Base-by-base conservation (phyloP, 2,797 vertebrate species). In the Lates japonicus region DNA sequence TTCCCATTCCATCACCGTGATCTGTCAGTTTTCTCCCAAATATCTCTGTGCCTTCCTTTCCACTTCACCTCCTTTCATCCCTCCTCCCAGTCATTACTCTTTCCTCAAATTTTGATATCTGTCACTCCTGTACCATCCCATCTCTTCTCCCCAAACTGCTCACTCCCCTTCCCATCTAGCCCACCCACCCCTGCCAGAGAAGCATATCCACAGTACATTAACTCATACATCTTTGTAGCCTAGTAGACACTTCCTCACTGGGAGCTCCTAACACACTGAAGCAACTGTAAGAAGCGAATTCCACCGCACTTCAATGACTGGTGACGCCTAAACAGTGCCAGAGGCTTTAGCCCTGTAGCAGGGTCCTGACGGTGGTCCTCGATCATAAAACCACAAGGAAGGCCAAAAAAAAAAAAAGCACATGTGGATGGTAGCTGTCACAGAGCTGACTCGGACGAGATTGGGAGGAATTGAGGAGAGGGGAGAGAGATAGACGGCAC, bases 31-130 rank as follows among this genome's bases (percentile, higher is more conserved):
- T 80, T 72, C 59, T 64, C 78, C 70, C n/a, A n/a, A 82, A 87
- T 82, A 84, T 91, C 83, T 90, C 86, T 83, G 87, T 90, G 87
- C 90, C 86, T 82, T 87, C 75, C 76, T 85, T 90, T 93, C 90
- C 90, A 84, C 88, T 88, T 90, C 92, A 91, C 82, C 85, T 90
- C 83, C 76, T 81, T 81, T 79, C 70, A 70, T 46, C 82, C 74
- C n/a, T n/a, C 59, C 71, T 71, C 80, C 60, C 20, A 22, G 75
- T 82, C 19, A 61, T 82, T 89, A 68, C 72, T 66, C 80, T 62
- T 51, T 79, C 58, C 61, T 68, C 8, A 29, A 72, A 78, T 84
- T 84, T 77, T 85, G 74, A 76, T n/a, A 87, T 83, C 82, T 78
- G 87, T 92, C 89, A 90, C 62, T 88, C 83, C 19, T 4, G 9